Conservation (phyloP, 2,113 vertebrate genomes). For the Atrichornis clamosus region DNA sequence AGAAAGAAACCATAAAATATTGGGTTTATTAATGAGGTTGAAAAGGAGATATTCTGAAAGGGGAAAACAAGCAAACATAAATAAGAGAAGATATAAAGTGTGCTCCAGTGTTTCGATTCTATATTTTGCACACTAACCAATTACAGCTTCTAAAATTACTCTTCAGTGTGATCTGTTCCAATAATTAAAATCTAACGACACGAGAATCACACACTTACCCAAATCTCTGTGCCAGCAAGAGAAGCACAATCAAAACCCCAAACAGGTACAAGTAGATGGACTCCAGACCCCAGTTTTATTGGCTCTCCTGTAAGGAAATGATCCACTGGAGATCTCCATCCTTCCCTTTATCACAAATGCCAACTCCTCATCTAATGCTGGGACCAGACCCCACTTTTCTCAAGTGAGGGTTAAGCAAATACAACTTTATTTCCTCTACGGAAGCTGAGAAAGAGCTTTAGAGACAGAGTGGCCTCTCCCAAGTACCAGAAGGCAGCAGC, state of each 20-base stretch:
- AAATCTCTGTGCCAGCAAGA: background rate
- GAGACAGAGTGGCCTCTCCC: background rate
- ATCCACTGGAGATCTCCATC: background rate
- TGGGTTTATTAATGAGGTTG: background rate
- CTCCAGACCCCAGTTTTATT: background rate
- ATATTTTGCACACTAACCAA: background rate
- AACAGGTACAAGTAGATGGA: background rate
- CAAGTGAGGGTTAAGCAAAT: background rate
- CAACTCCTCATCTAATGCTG: background rate
- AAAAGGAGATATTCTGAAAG: background rate
- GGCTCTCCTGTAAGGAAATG: background rate
- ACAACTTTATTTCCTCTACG: background rate
- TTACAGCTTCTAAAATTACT: background rate
- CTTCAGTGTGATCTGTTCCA: background rate
- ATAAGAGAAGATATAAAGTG: background rate
- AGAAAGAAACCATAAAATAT: background rate
- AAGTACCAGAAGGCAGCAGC: background rate
- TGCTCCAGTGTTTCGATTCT: background rate
- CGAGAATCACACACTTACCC: background rate
- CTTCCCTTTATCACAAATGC: background rate
- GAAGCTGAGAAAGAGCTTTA: background rate
- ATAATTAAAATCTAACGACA: background rate
- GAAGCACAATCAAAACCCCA: background rate
- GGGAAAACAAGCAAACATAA: background rate
- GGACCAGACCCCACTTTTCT: background rate